Evolutionary conservation across 2,888 invertebrate species (phyloP), one percentile per base, ranked within the genome.

Genomic region (Frankliniella intonsa): DNA sequence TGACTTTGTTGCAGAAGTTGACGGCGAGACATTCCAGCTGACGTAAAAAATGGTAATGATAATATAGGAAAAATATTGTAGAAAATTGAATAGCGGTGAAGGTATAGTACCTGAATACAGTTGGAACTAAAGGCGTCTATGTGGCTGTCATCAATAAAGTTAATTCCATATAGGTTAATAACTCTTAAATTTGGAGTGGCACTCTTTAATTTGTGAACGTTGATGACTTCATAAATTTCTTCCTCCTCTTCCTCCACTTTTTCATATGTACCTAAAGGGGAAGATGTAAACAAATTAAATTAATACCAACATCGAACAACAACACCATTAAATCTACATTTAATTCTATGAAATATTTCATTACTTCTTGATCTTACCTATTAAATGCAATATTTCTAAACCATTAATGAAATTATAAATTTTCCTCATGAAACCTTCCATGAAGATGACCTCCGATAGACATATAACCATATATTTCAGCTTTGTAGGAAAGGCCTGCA

Each of bases 391-490:
- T 82, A 97, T 95, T 90, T 99, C 98, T 83, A 99, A 89, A 8
- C 99, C 99, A 85, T 99, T 99, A 87, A 99, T 97, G 87, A 99
- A 99, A 88, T 99, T 99, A 89, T 99, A 99, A 84, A 99, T 99
- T 89, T 99, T 98, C 85, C 99, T 90, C 97, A 99, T 98, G 88
- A 99, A 99, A 19, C 99, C 99, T 88, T 99, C 99, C 95, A 99
- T 97, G 90, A 99, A 99, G 89, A 99, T 99, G 84, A 99, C 98
- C 88, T 99, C 99, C 0, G 98, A 98, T 76, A 99, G 90, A 85
- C 99, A 99, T 86, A 99, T 96, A 88, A 97, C 96, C 89, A 98
- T 92, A 88, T 97, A 98, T 80, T 94, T 93, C 83, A 99, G 90
- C 88, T 99, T 98, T 14, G 99, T 98, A 3, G 99, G 99, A 87